Base-by-base conservation (phyloP, 2,797 vertebrate species). In the Babyrousa celebensis region DNA sequence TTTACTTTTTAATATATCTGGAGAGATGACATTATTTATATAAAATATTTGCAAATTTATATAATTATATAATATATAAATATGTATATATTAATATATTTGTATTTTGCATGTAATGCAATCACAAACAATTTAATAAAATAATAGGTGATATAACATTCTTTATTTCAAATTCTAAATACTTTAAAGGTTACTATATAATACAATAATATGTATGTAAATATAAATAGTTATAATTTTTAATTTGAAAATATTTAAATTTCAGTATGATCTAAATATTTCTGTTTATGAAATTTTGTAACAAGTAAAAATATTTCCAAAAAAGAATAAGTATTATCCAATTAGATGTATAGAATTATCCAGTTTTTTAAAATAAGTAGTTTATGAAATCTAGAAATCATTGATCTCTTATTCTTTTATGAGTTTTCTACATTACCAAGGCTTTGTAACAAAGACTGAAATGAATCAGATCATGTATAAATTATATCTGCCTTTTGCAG, bases 11-110 rank as follows among this genome's bases (percentile, higher is more conserved):
- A 68, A 18, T 74, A 11, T 90, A 14, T 43, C 4, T 70, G 0
- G 32, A 93, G 21, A 14, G 36, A 80, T 79, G 12, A 62, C 0
- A 70, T 20, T 36, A 71, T 62, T 95, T 71, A 62, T 25, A 67
- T 82, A 56, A 88, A 94, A 78, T n/a, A 10, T 68, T 85, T 89
- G 2, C 18, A 95, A 80, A 40, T 91, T 79, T 70, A 62, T 29
- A 75, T 60, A 60, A 29, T 94, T 75, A 75, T 63, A 56, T 68
- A 56, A 85, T 5, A 62, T 62, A 62, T 62, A 62, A 93, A 74
- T 27, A 6, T 63, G 82, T 89, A 52, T 90, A 70, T 70, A 67
- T 8, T 20, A 87, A 54, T 85, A 80, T 43, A 60, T 70, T 58
- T 75, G 16, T n/a, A 52, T 72, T 92, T 68, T 60, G 3, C 3